Percentiles rank a stretch among this genome's conserved stretches.
Evolutionary conservation across 1,140 invertebrate species (phyloP).

Genomic region (Lepidurus packardi): DNA sequence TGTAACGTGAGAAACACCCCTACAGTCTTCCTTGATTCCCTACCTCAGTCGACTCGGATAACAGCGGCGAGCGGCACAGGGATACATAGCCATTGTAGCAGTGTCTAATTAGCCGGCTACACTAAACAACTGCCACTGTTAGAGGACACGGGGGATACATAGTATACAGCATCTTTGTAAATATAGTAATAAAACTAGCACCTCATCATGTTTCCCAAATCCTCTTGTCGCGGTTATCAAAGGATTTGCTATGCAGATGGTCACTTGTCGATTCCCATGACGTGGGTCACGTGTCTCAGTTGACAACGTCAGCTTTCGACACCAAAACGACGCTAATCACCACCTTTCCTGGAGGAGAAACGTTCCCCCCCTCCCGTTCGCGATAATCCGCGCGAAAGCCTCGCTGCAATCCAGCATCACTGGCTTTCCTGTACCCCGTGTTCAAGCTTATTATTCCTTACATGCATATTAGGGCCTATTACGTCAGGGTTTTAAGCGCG

Average conservation of each 20-base stretch:
- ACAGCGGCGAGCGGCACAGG: background rate
- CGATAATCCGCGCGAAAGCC: background rate
- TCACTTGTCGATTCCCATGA: slow-evolving; percentile 16
- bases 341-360: background rate
- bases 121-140: background rate
- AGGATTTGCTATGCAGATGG: slow-evolving; percentile 14
- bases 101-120: background rate
- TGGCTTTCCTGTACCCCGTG: background rate
- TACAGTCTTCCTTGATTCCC: background rate
- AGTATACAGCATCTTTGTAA: background rate
- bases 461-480: slow-evolving; percentile 19
- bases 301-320: background rate
- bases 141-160: background rate
- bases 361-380: background rate
- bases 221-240: background rate
- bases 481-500: background rate
- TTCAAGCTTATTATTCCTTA: slow-evolving; percentile 19
- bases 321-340: slow-evolving; percentile 4
- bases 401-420: background rate
- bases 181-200: background rate
- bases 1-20: background rate
- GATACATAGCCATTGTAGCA: background rate
- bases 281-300: slow-evolving; percentile 7
- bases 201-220: background rate
- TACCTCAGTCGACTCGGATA: background rate